Evolutionary conservation across 2,888 invertebrate species (phyloP), one percentile per base, ranked within the genome.

Genomic region (Apodemia mormo): DNA sequence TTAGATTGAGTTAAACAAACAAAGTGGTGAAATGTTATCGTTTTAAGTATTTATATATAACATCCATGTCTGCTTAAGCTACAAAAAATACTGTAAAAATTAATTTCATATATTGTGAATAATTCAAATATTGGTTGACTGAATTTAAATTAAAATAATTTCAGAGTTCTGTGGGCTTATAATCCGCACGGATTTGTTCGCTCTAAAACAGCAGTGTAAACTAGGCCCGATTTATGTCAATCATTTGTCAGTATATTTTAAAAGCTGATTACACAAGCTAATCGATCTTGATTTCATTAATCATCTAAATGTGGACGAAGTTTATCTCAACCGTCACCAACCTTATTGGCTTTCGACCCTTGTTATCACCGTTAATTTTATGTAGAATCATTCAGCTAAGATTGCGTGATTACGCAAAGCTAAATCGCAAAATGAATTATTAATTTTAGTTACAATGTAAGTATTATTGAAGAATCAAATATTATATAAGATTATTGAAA

Each of bases 401-500:
- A 61, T 37, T 33, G 29, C 37, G 14, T 61, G 37, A 58, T 12
- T 58, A 61, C 61, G 61, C 4, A 61, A 10, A 2, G 37, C 33
- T 61, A 61, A 33, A 58, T 7, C 14, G 33, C 58, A 61, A 33
- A 2, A 61, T 61, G 12, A 61, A n/a, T 61, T 30, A 30, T 30
- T 58, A 37, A 14, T 37, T 61, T 61, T n/a, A 61, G 29, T 30
- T 61, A 30, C 29, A 29, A 5, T 61, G 49, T 49, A 49, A 49
- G 49, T 49, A 49, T 49, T 14, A 49, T 49, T 49, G 14, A 61
- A 33, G 58, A 61, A 58, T 58, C 12, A 30, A 58, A 33, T 61
- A 56, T 22, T 49, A 49, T 56, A 61, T 61, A 61, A 33, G 58
- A 61, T 12, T 58, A 61, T 61, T 61, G 58, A 33, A 61, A 61